phyloP scores from a whole-genome alignment of 2,888 invertebrate species.

The Aspidiotus destructor region DNA sequence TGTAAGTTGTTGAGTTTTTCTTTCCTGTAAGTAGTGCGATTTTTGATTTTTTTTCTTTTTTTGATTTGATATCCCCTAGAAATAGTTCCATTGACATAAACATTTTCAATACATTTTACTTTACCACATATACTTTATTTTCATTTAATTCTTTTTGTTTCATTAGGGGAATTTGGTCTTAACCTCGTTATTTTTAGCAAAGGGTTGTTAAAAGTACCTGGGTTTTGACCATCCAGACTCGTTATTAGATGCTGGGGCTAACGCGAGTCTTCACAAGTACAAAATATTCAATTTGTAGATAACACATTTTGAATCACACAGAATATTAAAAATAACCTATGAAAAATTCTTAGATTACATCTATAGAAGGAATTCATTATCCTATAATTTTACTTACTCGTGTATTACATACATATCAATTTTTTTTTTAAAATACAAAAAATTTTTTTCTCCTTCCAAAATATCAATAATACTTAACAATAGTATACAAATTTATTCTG shows the following conservation, averaged over 20 bases:
- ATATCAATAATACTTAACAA: not conserved
- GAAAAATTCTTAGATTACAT: no score
- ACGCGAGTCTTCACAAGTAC: slow-evolving; percentile 28
- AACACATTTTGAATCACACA: no score
- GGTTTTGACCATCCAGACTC: slow-evolving; percentile 24
- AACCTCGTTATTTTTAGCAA: slow-evolving; percentile 26
- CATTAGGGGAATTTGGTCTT: slow-evolving; percentile 9
- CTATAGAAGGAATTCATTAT: no score
- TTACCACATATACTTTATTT: slow-evolving; percentile 7
- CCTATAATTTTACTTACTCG: not conserved
- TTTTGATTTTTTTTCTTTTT: slow-evolving; percentile 19
- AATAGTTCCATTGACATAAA: not conserved
- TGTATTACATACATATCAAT: not conserved
- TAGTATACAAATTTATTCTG: not conserved
- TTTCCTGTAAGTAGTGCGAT: slow-evolving; percentile 14
- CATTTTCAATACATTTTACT: not conserved
- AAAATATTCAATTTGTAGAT: slow-evolving; percentile 8
- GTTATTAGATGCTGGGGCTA: slow-evolving; percentile 31
- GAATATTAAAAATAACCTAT: no score
- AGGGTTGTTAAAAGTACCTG: slow-evolving; percentile 19
- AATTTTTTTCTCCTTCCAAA: not conserved
- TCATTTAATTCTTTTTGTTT: slow-evolving; percentile 7
- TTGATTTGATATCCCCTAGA: slow-evolving; percentile 10
- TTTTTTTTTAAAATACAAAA: not conserved
- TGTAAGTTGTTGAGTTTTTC: slow-evolving; percentile 27